Evolutionary conservation across 2,797 vertebrate genomes (phyloP).

Genomic region (Sylvilagus floridanus): DNA sequence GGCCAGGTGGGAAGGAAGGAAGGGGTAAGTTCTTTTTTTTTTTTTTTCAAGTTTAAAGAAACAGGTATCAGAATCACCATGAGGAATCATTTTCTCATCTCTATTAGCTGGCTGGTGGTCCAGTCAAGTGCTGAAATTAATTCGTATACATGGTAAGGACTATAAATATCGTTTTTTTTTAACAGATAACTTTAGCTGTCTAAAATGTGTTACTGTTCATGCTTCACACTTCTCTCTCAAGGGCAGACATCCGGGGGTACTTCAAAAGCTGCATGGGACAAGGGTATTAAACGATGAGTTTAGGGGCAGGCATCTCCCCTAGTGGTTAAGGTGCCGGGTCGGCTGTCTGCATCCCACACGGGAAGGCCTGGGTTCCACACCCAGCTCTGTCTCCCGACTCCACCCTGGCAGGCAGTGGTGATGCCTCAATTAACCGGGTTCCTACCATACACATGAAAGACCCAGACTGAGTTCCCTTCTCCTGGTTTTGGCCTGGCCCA

Average conservation of each 20-base stretch:
- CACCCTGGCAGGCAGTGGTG: too few relatives aligned
- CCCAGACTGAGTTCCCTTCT: too few relatives aligned
- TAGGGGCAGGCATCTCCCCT: too few relatives aligned
- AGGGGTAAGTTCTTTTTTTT: background rate
- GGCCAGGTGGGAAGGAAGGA: background rate
- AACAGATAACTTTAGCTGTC: background rate
- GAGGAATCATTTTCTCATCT: background rate
- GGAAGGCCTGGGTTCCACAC: too few relatives aligned
- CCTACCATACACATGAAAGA: too few relatives aligned
- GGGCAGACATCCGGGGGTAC: background rate
- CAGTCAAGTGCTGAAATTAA: background rate
- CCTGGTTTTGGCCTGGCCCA: too few relatives aligned
- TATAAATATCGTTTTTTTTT: slow-evolving; percentile 5
- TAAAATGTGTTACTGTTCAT: background rate
- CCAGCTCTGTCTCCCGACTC: too few relatives aligned
- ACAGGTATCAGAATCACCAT: background rate
- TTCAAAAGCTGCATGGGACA: too few relatives aligned
- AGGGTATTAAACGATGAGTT: background rate
- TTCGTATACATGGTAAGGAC: background rate
- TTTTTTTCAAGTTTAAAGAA: background rate
- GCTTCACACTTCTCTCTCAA: background rate
- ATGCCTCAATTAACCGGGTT: too few relatives aligned
- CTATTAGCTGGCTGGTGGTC: background rate
- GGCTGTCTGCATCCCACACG: too few relatives aligned
- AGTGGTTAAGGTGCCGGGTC: too few relatives aligned